These are phyloP conservation scores for Echinometra lucunter DNA, from an alignment of 53 echinoderm and acorn worm genomes.

Conservation along the genomic window DNA sequence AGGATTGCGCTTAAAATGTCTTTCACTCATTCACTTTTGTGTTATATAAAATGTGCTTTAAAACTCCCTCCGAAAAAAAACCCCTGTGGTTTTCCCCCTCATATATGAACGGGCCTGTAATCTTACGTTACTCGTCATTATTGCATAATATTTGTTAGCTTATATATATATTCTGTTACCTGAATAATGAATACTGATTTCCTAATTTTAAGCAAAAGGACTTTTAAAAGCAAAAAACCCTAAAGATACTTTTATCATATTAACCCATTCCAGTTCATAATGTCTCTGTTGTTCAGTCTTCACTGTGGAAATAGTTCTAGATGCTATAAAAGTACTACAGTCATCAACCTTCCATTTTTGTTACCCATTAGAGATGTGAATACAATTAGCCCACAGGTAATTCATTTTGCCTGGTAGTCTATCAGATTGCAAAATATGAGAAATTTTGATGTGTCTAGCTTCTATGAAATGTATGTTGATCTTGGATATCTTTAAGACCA, in stretches of 20 bases:
- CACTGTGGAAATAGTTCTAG: not conserved
- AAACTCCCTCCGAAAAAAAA: too few species aligned
- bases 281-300: not conserved
- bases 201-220: too few species aligned
- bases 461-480: not conserved
- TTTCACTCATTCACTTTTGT: too few species aligned
- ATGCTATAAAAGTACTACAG: not conserved
- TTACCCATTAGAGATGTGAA: not conserved
- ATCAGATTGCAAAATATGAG: not conserved
- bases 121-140: too few species aligned
- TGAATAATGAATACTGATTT: too few species aligned
- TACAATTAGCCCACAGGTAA: not conserved
- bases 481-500: not conserved
- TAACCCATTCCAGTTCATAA: not conserved
- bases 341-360: not conserved
- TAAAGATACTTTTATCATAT: not conserved
- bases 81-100: too few species aligned
- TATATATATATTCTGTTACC: too few species aligned
- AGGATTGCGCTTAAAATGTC: too few species aligned
- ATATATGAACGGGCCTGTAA: too few species aligned
- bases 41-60: too few species aligned
- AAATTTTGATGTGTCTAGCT: not conserved
- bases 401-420: not conserved
- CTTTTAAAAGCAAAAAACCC: too few species aligned
- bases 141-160: too few species aligned